phyloP scores from a whole-genome alignment of 2,113 vertebrate species.

The Perca schrenkii region DNA sequence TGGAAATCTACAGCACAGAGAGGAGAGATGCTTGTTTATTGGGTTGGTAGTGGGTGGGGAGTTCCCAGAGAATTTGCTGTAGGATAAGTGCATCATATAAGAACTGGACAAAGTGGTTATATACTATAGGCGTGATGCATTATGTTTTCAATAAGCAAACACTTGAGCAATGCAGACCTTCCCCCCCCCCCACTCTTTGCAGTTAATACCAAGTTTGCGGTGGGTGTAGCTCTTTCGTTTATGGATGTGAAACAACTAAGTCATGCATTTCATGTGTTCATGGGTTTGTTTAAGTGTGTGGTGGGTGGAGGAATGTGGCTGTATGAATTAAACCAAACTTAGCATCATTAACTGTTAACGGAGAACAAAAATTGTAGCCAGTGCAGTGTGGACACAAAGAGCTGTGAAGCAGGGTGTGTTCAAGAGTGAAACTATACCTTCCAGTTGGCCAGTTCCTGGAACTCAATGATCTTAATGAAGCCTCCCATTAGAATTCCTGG shows the following conservation, averaged over 20 bases:
- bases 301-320: not conserved
- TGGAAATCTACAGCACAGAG: constrained; percentile 16
- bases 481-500: constrained; percentile 98
- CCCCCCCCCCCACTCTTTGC: not conserved
- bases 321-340: not conserved
- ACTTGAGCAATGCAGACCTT: not conserved
- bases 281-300: not conserved
- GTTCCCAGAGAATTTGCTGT: not conserved
- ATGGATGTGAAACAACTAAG: not conserved
- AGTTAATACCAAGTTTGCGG: not conserved
- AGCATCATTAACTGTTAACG: not conserved
- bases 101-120: not conserved
- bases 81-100: not conserved
- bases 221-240: not conserved
- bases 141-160: constrained; percentile 19
- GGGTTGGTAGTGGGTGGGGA: not conserved
- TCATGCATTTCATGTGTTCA: not conserved
- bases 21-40: constrained; percentile 10
- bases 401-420: not conserved
- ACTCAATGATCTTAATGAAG: constrained; percentile 98
- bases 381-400: not conserved
- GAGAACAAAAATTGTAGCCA: not conserved
- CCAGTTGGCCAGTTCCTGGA: constrained; percentile 98
- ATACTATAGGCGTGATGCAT: not conserved
- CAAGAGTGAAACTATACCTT: constrained; percentile 87